Evolutionary conservation across 2,797 vertebrate genomes (phyloP), one percentile per base, ranked within the genome.

Genomic region (Thalassophryne amazonica): DNA sequence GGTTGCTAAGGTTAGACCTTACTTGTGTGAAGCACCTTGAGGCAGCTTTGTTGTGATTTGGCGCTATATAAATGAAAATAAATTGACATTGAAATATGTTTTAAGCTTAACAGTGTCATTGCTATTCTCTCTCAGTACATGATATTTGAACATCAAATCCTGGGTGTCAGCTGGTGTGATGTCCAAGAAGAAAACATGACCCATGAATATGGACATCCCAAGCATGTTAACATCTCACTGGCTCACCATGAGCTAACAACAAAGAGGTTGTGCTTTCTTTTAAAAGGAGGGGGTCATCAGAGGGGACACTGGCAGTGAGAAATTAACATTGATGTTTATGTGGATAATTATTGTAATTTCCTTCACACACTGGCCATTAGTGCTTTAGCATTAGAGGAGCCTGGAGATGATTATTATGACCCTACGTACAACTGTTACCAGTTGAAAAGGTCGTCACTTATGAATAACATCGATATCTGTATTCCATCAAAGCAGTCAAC

Each of bases 271-370:
- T 14, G 41, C 39, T 59, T 51, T 59, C 69, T 10, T 57, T 78
- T 70, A 54, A 68, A 78, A 65, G 63, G 52, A 59, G 64, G 27
- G 65, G 27, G 65, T 66, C 79, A 76, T 82, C 64, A 67, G 55
- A 75, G 38, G 61, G 52, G 69, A 77, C 38, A 76, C 86, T 81
- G 56, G 64, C 54, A 55, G 81, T 63, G 61, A 57, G 49, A 80
- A 86, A 84, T 88, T 76, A 85, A 64, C 81, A 63, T 63, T 73
- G 70, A 75, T 69, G 69, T 77, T 77, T 74, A 77, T 73, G 73
- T 69, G 29, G 72, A 82, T 90, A 87, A 91, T 90, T 87, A 89
- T 81, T 88, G 65, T 88, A 86, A 90, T 90, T 79, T 64, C 41
- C 71, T 50, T 71, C 43, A 71, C 84, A 86, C 66, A 60, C 72